Base-by-base conservation (phyloP, 2,888 invertebrate genomes). In the Pachycephus smyrnensis region DNA sequence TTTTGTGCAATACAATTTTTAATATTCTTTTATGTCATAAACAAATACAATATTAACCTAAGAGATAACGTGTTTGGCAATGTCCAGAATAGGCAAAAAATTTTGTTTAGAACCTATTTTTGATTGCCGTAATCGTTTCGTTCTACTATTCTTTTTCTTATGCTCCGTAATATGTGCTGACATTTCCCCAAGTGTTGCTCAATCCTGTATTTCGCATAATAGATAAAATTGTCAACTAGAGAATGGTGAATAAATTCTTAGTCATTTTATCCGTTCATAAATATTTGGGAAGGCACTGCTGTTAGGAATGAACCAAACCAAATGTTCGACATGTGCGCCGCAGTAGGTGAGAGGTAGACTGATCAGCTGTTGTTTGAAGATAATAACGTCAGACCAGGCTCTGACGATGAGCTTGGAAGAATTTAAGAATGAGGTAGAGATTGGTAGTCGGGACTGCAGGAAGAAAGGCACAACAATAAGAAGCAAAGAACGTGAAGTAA, bases 391-490 rank as follows among this genome's bases (percentile, higher is more conserved):
- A 55, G 55, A 9, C 9, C 55, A 55, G 55, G 23, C 23, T 55
- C 55, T 33, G 32, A 71, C 3, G 31, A 80, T 80, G 80, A 80
- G 80, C 73, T 79, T 79, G 68, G 79, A 79, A 68, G 77, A 79
- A 74, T 79, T 80, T 73, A 80, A 77, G 75, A 75, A 79, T 68
- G 79, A 80, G 75, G 73, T 79, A n/a, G 76, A 79, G 71, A 68
- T 76, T 11, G 78, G 76, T 32, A 76, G 77, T 75, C 74, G 78
- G 3, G 76, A 75, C 11, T 81, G 82, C 33, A 73, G 82, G 6
- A 77, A 77, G 32, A 82, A 80, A 37, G 80, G 81, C 3, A 79
- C 81, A 23, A 78, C 76, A 1, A 82, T 81, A n/a, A 73, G 78
- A 1, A 81, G 77, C 31, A 79, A 79, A 68, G 78, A 80, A 33